A percentile compares a stretch with the other conserved stretches of the same genome.
These are phyloP conservation scores for Meandrina meandrites DNA, from an alignment of 92 coral and sea anemone species.

Conservation along the genomic window DNA sequence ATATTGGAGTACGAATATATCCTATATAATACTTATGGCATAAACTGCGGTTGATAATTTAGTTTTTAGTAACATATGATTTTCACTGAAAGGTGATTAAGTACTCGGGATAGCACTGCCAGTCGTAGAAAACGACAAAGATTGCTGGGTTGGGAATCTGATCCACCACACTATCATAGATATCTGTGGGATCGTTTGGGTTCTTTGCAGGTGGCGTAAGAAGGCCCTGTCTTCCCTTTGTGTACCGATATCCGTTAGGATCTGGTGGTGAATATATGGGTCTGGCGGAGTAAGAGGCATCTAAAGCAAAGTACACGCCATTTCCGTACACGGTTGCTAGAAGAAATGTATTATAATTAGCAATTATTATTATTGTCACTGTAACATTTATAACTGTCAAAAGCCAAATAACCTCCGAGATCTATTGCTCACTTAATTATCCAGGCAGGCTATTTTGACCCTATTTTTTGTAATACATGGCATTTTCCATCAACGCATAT, in stretches of 20 bases:
- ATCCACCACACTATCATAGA: conserved; percentile 68
- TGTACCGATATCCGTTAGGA: conserved; percentile 39
- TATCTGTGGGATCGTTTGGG: conserved; percentile 39
- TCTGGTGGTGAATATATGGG: conserved; percentile 66
- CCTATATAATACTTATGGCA: too few species aligned
- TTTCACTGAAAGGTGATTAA: conserved; percentile 66
- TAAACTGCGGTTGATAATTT: too few species aligned
- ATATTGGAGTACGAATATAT: too few species aligned
- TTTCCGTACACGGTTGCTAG: conserved; percentile 64
- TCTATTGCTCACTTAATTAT: too few species aligned
- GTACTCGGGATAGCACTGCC: conserved; percentile 76
- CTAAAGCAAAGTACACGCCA: conserved; percentile 76
- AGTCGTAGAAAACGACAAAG: conserved; percentile 66
- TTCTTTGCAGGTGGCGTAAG: conserved; percentile 63
- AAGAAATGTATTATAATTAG: not conserved
- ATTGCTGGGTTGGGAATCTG: conserved; percentile 51
- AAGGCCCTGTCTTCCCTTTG: conserved; percentile 52
- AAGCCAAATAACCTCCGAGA: too few species aligned
- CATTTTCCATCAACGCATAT: too few species aligned
- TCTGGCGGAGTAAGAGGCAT: conserved; percentile 59
- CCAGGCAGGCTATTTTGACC: too few species aligned
- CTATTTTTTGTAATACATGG: too few species aligned
- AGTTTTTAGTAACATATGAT: too few species aligned
- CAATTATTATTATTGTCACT: not conserved
- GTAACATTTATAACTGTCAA: too few species aligned